A percentile compares a stretch with the other conserved stretches of the same genome.
Conservation (phyloP, 2,113 vertebrate species). For the Rhea americana region DNA sequence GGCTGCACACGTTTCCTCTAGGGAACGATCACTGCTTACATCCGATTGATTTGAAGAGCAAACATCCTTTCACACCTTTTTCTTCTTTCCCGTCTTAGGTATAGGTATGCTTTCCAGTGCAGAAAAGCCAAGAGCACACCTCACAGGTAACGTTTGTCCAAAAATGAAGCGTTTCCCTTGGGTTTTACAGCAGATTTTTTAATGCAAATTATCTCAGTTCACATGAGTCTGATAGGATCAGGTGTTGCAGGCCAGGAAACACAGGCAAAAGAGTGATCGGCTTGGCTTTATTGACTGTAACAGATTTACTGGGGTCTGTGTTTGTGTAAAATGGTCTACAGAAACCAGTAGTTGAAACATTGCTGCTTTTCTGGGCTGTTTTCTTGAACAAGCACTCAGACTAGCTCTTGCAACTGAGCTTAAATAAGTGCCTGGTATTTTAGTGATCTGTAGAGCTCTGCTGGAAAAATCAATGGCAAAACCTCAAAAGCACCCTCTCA, state of each 20-base stretch:
- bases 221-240: not conserved
- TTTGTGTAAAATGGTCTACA: not conserved
- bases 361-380: not conserved
- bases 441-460: not conserved
- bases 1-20: not conserved
- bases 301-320: not conserved
- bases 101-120: not conserved
- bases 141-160: slow-evolving; percentile 73
- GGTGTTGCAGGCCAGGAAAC: not conserved
- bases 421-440: not conserved
- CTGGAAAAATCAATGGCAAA: not conserved
- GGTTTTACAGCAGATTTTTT: not conserved
- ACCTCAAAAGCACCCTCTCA: accelerated
- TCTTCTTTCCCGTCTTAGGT: not conserved
- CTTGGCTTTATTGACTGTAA: not conserved
- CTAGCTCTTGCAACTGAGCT: not conserved
- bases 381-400: not conserved
- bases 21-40: accelerated
- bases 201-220: not conserved
- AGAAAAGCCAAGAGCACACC: slow-evolving; percentile 76
- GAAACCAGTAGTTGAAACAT: not conserved
- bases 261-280: not conserved
- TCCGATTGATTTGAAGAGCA: not conserved
- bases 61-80: not conserved
- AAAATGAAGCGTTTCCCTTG: accelerated